Evolutionary conservation across 2,888 invertebrate genomes (phyloP), one percentile per base, ranked within the genome.

Genomic region (Meiosimyza platycephala): DNA sequence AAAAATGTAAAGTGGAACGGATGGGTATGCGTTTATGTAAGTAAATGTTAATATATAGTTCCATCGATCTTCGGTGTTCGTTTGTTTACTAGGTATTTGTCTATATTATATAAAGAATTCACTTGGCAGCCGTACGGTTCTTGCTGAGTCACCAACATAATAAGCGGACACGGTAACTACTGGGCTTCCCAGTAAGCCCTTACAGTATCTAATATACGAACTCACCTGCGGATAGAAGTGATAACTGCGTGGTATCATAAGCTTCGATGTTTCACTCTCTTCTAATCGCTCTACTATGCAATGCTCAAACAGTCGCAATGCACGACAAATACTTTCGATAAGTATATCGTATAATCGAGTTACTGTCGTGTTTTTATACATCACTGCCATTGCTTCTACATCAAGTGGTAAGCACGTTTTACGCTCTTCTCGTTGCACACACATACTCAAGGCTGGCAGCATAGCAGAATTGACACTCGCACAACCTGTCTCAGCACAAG

Each of bases 261-360:
- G 80, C 76, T 79, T 78, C 6, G 78, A 71, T 0, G 72, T 55
- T 11, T 82, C 83, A 47, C 76, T 77, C 13, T 84, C 82, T 7
- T 78, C 78, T 18, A 92, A 84, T 82, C 91, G 90, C 78, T 90
- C 89, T 40, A 90, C 84, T 63, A 94, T 86, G 40, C 90, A 90
- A 79, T 89, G 88, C 83, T 94, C 93, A 76, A 92, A 88, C 67
- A 93, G 87, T 76, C 90, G 89, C 63, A 95, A 88, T 72, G 93
- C 91, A 54, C 93, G 89, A 80, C 93, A 93, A 47, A 93, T 90
- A 74, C 93, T 92, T 83, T 94, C 94, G 6, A 94, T 92, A 6
- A 95, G 87, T 76, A 93, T 91, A 76, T 91, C 92, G 84, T 94
- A 94, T 1, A 95, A 83, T 59, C 92, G 90, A 72, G 89, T 86